Evolutionary conservation across 2,113 vertebrate species (phyloP).

Genomic region (Brachyistius frenatus): DNA sequence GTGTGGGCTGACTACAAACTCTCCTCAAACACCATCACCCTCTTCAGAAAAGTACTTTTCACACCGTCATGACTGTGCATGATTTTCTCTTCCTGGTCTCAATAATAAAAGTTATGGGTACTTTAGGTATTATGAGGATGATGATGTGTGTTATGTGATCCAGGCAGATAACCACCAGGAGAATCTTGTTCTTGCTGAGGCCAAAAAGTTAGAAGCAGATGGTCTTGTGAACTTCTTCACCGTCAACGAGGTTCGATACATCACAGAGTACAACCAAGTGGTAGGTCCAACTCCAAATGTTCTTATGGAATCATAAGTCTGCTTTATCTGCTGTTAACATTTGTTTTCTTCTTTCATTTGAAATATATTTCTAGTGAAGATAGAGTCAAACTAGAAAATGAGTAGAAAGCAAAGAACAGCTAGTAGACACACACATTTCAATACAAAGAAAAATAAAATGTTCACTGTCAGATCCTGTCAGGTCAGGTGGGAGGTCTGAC

Average conservation of each 20-base stretch:
- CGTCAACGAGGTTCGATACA: slow-evolving; percentile 86
- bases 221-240: slow-evolving; percentile 87
- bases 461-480: background rate
- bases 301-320: background rate
- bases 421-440: background rate
- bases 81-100: background rate
- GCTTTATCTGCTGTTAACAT: background rate
- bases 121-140: background rate
- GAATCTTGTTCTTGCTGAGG: slow-evolving; percentile 79
- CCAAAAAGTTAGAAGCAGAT: slow-evolving; percentile 79
- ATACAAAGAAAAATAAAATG: background rate
- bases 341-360: background rate
- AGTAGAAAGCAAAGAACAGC: background rate
- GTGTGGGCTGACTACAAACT: slow-evolving; percentile 86
- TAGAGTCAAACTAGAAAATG: background rate
- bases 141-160: slow-evolving; percentile 37
- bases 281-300: slow-evolving; percentile 70
- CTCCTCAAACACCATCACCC: slow-evolving; percentile 78
- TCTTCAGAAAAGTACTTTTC: slow-evolving; percentile 90
- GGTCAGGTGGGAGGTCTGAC: background rate
- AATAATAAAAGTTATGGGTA: background rate
- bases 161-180: slow-evolving; percentile 89
- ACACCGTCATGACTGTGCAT: background rate
- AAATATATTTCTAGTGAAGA: background rate
- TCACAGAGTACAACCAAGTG: slow-evolving; percentile 93